Conservation (phyloP, 2,797 vertebrate genomes). For the Sebastes iracundus region DNA sequence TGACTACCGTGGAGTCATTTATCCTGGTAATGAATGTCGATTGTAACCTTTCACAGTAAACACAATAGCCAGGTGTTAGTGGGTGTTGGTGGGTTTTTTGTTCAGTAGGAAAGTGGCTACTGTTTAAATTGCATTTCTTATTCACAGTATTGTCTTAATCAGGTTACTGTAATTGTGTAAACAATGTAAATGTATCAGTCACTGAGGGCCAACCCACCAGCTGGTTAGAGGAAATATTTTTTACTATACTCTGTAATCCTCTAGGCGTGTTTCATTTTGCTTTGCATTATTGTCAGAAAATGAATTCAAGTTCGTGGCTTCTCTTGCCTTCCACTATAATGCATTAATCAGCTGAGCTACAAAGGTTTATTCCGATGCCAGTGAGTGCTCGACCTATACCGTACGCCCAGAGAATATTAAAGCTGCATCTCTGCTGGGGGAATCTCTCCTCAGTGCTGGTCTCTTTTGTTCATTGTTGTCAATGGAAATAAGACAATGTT, state of each 20-base stretch:
- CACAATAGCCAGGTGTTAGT: too few species aligned
- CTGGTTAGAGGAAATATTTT: background rate
- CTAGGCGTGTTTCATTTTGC: background rate
- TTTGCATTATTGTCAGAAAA: constrained; percentile 25
- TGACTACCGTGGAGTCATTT: too few species aligned
- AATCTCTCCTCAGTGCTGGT: constrained; percentile 2
- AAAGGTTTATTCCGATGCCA: constrained; percentile 17
- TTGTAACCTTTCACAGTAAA: too few species aligned
- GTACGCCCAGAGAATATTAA: constrained; percentile 12
- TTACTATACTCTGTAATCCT: background rate
- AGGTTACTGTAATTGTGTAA: background rate
- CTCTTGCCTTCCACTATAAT: constrained; percentile 11
- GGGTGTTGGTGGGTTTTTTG: too few species aligned
- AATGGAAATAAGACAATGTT: constrained; percentile 20
- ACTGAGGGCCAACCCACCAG: background rate
- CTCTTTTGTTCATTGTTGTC: constrained; percentile 13
- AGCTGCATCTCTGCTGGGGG: constrained; percentile 1
- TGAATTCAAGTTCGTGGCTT: constrained; percentile 1
- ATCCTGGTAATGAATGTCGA: too few species aligned
- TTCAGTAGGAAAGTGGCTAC: too few species aligned
- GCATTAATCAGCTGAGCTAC: constrained; percentile 22
- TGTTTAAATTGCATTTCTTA: background rate
- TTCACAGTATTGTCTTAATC: background rate
- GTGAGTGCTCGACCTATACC: background rate
- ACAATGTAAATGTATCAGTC: background rate